phyloP scores from a whole-genome alignment of 2,888 invertebrate genomes.

The Diarsia brunnea region DNA sequence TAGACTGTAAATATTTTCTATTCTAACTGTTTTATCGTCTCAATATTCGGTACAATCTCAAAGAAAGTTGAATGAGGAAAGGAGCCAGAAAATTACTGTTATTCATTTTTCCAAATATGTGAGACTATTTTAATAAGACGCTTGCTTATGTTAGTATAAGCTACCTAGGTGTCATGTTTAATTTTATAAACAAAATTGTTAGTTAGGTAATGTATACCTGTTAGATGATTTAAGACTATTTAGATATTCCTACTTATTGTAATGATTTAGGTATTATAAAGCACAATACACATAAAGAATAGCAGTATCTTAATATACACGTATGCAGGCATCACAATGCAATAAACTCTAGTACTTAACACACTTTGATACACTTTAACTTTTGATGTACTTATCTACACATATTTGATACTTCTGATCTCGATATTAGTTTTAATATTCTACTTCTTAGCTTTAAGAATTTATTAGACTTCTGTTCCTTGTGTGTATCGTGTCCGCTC shows the following conservation, averaged over 20 bases:
- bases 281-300: constrained; percentile 46
- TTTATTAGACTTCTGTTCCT: constrained; percentile 39
- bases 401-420: constrained; percentile 53
- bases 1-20: constrained; percentile 76
- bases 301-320: constrained; percentile 36
- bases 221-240: constrained; percentile 62
- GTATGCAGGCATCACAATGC: constrained; percentile 50
- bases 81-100: constrained; percentile 20
- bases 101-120: constrained; percentile 27
- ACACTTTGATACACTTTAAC: constrained; percentile 44
- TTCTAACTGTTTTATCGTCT: constrained; percentile 60
- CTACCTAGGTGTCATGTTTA: constrained; percentile 68
- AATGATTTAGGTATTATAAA: constrained; percentile 47
- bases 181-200: constrained; percentile 70
- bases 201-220: constrained; percentile 64
- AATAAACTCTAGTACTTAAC: constrained; percentile 36
- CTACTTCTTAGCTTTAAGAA: constrained; percentile 44
- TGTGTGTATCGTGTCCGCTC: constrained; percentile 50
- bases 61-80: constrained; percentile 5
- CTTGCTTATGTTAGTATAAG: constrained; percentile 62
- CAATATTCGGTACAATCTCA: constrained; percentile 53
- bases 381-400: constrained; percentile 48
- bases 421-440: constrained; percentile 53
- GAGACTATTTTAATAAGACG: constrained; percentile 35
- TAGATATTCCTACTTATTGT: constrained; percentile 63